Evolutionary conservation across 2,797 vertebrate genomes (phyloP).

Genomic region (Parauchenoglanis punctatus): DNA sequence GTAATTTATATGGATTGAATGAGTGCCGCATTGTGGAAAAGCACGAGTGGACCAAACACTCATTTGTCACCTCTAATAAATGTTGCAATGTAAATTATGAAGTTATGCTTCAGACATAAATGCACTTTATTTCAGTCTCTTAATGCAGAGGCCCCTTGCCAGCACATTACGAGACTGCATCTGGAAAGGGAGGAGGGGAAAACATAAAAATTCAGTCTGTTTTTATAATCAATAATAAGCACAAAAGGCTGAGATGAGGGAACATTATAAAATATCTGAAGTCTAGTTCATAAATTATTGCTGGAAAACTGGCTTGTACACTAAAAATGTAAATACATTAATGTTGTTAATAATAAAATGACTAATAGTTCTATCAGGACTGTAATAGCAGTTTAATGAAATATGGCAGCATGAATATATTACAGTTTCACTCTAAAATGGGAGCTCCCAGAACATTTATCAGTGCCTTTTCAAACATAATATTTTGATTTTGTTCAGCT

Average conservation of each 20-base stretch:
- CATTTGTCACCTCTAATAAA: constrained; percentile 96
- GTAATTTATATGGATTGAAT: constrained; percentile 86
- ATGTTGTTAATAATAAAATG: constrained; percentile 99
- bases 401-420: constrained; percentile 85
- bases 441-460: constrained; percentile 80
- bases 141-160: constrained; percentile 88
- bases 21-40: constrained; percentile 84
- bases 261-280: constrained; percentile 96
- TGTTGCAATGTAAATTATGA: constrained; percentile 99
- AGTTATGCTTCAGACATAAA: constrained; percentile 99
- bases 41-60: constrained; percentile 82
- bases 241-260: constrained; percentile 96
- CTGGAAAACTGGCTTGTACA: constrained; percentile 98
- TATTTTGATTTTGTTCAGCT: constrained; percentile 82
- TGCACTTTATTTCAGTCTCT: constrained; percentile 99
- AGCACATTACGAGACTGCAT: constrained; percentile 80
- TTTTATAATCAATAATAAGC: constrained; percentile 99
- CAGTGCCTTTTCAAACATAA: constrained; percentile 77
- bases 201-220: constrained; percentile 95
- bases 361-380: constrained; percentile 91
- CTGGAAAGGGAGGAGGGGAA: constrained; percentile 85
- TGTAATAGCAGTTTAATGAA: constrained; percentile 87
- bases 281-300: constrained; percentile 99
- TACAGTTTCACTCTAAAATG: constrained; percentile 78
- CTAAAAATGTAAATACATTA: constrained; percentile 99